A percentile compares a stretch with the other conserved stretches of the same genome.
phyloP scores from a whole-genome alignment of 2,113 vertebrate genomes.

The Orientallactaga bullata region DNA sequence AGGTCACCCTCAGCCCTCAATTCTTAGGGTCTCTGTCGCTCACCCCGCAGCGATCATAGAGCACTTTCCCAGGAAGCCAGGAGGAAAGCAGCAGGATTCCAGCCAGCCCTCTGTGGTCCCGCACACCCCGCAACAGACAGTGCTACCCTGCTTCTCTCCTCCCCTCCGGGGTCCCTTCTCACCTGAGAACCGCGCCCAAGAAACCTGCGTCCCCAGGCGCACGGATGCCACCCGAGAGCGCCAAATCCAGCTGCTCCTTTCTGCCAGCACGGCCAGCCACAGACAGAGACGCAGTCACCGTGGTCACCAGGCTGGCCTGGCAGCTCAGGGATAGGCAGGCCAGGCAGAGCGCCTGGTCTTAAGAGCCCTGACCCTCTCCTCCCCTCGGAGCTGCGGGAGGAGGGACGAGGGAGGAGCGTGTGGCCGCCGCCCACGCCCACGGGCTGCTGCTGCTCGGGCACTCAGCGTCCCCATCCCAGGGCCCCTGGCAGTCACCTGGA shows the following conservation, averaged over 20 bases:
- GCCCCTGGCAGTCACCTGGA: accelerated
- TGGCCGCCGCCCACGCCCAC: neutral
- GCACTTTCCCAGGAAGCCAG: neutral
- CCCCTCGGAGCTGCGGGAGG: neutral
- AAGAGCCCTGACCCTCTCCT: neutral
- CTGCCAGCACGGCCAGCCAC: neutral
- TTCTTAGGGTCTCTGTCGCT: neutral
- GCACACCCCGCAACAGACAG: no score
- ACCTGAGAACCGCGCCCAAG: neutral
- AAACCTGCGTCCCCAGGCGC: accelerated
- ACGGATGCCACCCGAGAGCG: accelerated
- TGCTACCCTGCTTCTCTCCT: no score
- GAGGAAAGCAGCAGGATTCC: accelerated
- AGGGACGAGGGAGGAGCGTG: conserved; percentile 55
- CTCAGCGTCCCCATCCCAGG: neutral
- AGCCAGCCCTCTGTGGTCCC: neutral
- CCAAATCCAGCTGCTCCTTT: neutral
- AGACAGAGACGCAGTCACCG: neutral
- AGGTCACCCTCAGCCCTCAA: neutral
- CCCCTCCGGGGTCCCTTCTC: no score
- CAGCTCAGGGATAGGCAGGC: neutral
- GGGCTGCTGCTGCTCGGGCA: neutral
- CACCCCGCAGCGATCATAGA: neutral
- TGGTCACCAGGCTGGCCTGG: accelerated
- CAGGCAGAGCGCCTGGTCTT: neutral